Evolutionary conservation across 2,888 invertebrate species (phyloP), one percentile per base, ranked within the genome.

Genomic region (Mongoloraphidia duomilia): DNA sequence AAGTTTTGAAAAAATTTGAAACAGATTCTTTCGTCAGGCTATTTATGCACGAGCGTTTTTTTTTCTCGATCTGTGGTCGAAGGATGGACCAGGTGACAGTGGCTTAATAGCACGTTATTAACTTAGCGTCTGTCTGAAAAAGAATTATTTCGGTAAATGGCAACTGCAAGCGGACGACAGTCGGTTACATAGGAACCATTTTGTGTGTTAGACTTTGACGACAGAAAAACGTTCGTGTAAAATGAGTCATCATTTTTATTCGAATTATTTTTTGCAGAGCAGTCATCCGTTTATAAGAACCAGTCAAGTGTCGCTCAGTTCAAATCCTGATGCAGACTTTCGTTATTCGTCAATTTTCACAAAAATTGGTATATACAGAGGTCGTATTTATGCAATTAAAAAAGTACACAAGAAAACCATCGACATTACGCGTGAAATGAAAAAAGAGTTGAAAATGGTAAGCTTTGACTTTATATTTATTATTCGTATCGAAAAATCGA

Each of bases 271-370:
- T 54, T 60, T 61, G 34, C 58, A 76, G 75, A 65, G 71, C 13
- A 70, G 72, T 39, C 79, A 80, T 63, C 79, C 79, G 0, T 59
- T 77, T 48, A 81, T 85, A 47, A 75, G 89, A 42, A 87, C 88
- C 52, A 92, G 91, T 65, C 91, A 92, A 68, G 85, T 90, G 45
- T 93, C 92, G 1, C 73, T 93, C 52, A 89, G 86, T 61, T 93
- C 92, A n/a, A 91, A 91, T 67, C 87, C 87, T 0, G 91, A 92
- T 64, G 79, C 87, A 5, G 93, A 93, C 68, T 88, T 88, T 63
- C 80, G 91, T 33, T 90, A 89, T 65, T 88, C 89, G 0, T 87
- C 87, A 56, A 86, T 92, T 59, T 93, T 87, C 67, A 91, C 93
- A 0, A 86, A 88, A 60, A 85, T 94, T 40, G 93, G 91, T 9